phyloP scores from a whole-genome alignment of 2,113 vertebrate species.

The Neogobius melanostomus region DNA sequence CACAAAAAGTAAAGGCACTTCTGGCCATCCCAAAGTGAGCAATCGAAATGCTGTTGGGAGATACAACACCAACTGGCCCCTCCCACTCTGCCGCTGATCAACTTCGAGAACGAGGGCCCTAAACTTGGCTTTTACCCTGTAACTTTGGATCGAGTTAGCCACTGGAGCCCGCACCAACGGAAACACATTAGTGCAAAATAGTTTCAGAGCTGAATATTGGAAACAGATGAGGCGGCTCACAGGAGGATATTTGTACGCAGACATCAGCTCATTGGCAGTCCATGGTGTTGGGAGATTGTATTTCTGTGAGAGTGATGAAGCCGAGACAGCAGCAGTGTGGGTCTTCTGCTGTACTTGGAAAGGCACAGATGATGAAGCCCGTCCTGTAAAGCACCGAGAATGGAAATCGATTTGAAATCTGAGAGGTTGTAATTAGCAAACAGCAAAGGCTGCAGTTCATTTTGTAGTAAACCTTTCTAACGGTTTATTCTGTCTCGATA shows the following conservation, averaged over 20 bases:
- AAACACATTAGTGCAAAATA: slow-evolving; percentile 59
- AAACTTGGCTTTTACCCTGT: neutral
- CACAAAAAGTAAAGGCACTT: too few species aligned
- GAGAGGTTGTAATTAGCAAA: too few species aligned
- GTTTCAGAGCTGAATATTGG: slow-evolving; percentile 56
- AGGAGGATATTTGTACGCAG: slow-evolving; percentile 37
- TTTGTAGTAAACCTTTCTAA: too few species aligned
- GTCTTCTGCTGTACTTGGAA: too few species aligned
- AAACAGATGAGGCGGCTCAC: slow-evolving; percentile 57
- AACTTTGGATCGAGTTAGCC: slow-evolving; percentile 4
- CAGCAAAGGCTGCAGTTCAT: too few species aligned
- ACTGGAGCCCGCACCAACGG: slow-evolving; percentile 27
- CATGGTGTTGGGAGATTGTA: slow-evolving; percentile 25
- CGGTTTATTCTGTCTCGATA: too few species aligned
- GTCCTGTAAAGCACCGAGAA: too few species aligned
- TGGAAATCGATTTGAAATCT: too few species aligned
- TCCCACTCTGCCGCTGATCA: neutral
- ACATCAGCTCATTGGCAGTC: slow-evolving; percentile 42
- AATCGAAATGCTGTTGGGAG: too few species aligned
- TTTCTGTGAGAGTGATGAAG: slow-evolving; percentile 41
- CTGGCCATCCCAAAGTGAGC: too few species aligned
- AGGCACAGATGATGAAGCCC: too few species aligned
- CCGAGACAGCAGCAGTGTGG: neutral
- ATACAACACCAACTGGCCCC: neutral
- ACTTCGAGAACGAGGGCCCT: neutral